Base-by-base conservation (phyloP, 2,888 invertebrate species). In the Drosophila recens region DNA sequence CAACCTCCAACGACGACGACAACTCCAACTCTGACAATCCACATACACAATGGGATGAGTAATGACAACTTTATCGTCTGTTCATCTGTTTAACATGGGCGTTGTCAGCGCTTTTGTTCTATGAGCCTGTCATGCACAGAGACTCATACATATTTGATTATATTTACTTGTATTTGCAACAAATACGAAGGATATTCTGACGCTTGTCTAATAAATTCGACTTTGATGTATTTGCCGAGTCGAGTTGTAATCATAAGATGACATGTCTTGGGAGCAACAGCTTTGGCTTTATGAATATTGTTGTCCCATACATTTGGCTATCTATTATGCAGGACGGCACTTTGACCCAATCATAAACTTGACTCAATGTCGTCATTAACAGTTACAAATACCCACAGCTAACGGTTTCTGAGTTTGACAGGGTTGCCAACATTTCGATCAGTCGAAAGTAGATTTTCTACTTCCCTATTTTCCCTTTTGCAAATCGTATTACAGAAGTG, bases 321-420 rank as follows among this genome's bases (percentile, higher is more conserved):
- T 75, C 53, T 66, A 82, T 75, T 79, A 85, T 87, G 86, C 80
- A 80, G 46, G 61, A 58, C 48, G 34, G 30, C 58, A 61, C 53
- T 64, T 42, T 11, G 23, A 36, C 61, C 65, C 71, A 64, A 69
- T 64, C 84, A 75, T 75, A 71, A 69, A 75, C 53, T 71, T 72
- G 77, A 64, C 57, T 72, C 70, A 75, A 84, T 72, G 87, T 56
- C 70, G 65, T 78, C 87, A 87, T 84, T 87, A 84, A 67, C 84
- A 78, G 78, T 83, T 71, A 72, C 74, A 74, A 67, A 79, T 59
- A 61, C 42, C 34, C 23, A 48, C 45, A 63, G 13, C 49, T 11
- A 45, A 48, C 49, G 46, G 45, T 40, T 27, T 23, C 17, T 54
- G 48, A 62, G 36, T 53, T 48, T 34, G 11, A 13, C 42, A 15